A percentile compares a stretch with the other conserved stretches of the same genome.
Conservation (phyloP, 2,888 invertebrate genomes). For the Eristalis intricaria region DNA sequence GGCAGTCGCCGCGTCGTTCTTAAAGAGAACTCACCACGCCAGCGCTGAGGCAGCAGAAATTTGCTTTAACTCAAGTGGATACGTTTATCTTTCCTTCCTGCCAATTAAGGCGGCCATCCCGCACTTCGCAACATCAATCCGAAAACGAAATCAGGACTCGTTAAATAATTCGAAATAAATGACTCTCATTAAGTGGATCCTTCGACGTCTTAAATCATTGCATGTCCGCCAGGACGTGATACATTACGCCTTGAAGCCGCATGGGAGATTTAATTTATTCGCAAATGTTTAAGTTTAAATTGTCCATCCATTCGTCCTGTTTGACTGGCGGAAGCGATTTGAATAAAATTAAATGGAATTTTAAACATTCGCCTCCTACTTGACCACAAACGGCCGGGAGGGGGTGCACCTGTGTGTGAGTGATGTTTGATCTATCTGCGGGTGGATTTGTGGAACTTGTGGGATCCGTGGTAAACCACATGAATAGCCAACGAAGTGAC, state of each 20-base stretch:
- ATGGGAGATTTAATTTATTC: not conserved
- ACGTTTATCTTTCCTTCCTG: not conserved
- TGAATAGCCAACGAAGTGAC: not conserved
- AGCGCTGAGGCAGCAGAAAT: not conserved
- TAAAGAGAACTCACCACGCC: not conserved
- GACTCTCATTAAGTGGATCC: not conserved
- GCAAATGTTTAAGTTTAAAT: not conserved
- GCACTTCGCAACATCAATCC: not conserved
- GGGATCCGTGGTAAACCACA: not conserved
- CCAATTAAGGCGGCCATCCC: not conserved
- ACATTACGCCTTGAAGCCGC: not conserved
- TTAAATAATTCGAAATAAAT: not conserved
- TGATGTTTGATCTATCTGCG: not conserved
- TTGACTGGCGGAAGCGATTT: not conserved
- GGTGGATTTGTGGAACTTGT: not conserved
- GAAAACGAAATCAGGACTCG: not conserved
- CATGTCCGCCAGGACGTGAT: not conserved
- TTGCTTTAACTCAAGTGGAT: not conserved
- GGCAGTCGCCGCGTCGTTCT: too few species aligned
- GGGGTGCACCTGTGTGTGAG: not conserved
- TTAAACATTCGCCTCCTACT: not conserved
- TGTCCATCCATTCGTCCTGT: not conserved
- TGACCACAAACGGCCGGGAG: not conserved
- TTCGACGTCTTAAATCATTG: not conserved
- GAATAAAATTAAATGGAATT: not conserved